Conservation (phyloP, 2,888 invertebrate genomes). For the Alsophila aescularia region DNA sequence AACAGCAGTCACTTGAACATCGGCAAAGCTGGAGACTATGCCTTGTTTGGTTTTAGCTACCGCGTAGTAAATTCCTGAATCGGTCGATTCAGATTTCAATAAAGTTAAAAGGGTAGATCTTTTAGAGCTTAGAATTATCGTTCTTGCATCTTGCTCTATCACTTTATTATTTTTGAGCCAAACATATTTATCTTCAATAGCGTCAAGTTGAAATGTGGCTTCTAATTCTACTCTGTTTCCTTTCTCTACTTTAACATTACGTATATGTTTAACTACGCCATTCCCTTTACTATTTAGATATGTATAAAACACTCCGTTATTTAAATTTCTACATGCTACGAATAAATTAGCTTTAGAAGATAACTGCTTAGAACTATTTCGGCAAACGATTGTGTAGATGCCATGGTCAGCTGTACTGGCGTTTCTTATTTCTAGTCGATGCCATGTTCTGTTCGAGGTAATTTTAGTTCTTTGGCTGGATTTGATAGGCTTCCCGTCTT, state of each 20-base stretch:
- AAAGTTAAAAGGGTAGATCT: conserved; percentile 31
- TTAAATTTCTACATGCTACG: conserved; percentile 27
- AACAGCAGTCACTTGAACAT: conserved; percentile 38
- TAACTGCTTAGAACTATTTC: conserved; percentile 21
- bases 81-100: conserved; percentile 34
- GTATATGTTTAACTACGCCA: conserved; percentile 34
- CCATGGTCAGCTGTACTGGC: conserved; percentile 42
- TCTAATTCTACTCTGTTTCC: conserved; percentile 40
- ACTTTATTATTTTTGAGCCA: conserved; percentile 46
- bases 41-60: conserved; percentile 40
- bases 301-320: conserved; percentile 14
- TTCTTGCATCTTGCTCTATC: conserved; percentile 33
- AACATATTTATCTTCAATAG: conserved; percentile 13
- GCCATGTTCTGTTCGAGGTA: conserved; percentile 28
- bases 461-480: conserved; percentile 34
- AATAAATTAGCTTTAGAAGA: conserved; percentile 42
- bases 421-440: conserved; percentile 39
- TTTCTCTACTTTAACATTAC: conserved; percentile 30
- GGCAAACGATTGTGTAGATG: conserved; percentile 40
- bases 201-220: conserved; percentile 29
- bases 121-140: conserved; percentile 26
- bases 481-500: conserved; percentile 39
- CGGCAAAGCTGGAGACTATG: conserved; percentile 42
- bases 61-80: conserved; percentile 48
- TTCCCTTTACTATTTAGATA: neutral